Conservation (phyloP, 2,113 vertebrate genomes). For the Campylomormyrus numenius region DNA sequence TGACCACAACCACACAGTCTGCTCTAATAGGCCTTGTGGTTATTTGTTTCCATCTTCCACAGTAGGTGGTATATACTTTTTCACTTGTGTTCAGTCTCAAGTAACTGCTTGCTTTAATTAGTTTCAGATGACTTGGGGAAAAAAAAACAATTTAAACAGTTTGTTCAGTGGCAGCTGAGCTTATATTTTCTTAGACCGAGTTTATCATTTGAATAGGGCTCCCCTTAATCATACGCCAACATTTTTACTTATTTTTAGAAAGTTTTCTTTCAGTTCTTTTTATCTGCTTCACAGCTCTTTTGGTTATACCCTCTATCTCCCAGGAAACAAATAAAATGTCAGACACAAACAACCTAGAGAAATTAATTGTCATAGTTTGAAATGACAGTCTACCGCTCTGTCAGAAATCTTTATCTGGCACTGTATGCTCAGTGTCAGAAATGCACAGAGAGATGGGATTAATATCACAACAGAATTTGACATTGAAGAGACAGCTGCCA, state of each 20-base stretch:
- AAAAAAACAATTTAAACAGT: neutral
- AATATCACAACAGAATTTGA: neutral
- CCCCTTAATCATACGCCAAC: neutral
- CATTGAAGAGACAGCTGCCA: neutral
- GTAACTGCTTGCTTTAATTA: neutral
- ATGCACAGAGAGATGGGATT: conserved; percentile 15
- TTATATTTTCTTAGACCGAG: neutral
- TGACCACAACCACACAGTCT: neutral
- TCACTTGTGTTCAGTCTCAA: neutral
- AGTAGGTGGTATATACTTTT: neutral
- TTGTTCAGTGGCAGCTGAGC: neutral
- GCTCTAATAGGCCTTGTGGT: neutral
- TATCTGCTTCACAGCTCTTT: conserved; percentile 20
- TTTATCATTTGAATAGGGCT: neutral
- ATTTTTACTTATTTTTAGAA: conserved; percentile 5
- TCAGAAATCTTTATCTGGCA: conserved; percentile 49
- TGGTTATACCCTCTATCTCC: conserved; percentile 53
- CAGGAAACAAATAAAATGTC: neutral
- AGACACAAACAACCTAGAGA: conserved; percentile 33
- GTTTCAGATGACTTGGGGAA: neutral
- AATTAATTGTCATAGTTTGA: conserved; percentile 38
- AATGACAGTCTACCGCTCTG: conserved; percentile 56
- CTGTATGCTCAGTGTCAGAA: conserved; percentile 16
- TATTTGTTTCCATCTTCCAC: neutral
- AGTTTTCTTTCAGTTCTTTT: conserved; percentile 46